phyloP scores from a whole-genome alignment of 2,888 invertebrate genomes.

The Lasioglossum villosulum region DNA sequence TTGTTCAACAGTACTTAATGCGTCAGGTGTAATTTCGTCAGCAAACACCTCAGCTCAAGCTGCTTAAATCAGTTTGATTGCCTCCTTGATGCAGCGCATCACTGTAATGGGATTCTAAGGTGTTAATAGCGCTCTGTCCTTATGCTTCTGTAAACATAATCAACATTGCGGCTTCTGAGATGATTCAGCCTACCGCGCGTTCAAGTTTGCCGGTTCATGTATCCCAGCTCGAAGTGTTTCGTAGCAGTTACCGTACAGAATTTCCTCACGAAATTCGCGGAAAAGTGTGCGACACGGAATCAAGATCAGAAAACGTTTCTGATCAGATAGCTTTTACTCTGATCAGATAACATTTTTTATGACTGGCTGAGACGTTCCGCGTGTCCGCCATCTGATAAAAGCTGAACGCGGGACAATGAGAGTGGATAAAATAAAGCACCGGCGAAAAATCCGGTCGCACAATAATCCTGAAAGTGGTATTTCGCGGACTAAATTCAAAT shows the following conservation, averaged over 20 bases:
- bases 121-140: conserved; percentile 55
- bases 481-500: not conserved
- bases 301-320: not conserved
- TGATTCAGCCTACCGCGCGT: not conserved
- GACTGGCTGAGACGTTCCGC: not conserved
- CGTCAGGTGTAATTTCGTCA: conserved; percentile 55
- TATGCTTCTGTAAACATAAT: conserved; percentile 61
- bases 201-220: conserved; percentile 28
- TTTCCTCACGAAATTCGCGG: not conserved
- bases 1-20: conserved; percentile 54
- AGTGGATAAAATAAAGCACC: not conserved
- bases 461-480: not conserved
- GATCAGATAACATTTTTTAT: not conserved
- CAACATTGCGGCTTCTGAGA: conserved; percentile 24
- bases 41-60: conserved; percentile 44
- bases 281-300: not conserved
- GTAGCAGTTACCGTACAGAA: not conserved
- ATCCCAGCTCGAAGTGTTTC: not conserved
- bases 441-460: not conserved
- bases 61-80: conserved; percentile 62
- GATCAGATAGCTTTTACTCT: not conserved
- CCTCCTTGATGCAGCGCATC: conserved; percentile 50
- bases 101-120: conserved; percentile 57
- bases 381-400: not conserved
- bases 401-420: not conserved